phyloP scores from a whole-genome alignment of 2,888 invertebrate species.

The Bhutanitis thaidina region DNA sequence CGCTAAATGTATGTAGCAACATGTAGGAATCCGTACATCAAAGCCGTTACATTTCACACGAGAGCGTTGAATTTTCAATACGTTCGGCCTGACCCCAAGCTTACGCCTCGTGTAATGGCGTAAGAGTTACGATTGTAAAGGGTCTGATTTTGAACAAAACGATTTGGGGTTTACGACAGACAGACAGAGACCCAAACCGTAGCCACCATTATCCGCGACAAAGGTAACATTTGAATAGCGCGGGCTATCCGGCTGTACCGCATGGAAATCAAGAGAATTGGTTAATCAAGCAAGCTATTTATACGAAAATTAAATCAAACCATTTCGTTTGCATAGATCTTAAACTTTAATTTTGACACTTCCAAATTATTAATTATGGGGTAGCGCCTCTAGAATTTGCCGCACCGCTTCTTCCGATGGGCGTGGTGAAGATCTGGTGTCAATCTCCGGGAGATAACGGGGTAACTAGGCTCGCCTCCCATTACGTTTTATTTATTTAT shows the following conservation, averaged over 20 bases:
- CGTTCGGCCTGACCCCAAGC: conserved; percentile 4
- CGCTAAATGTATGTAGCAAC: too few relatives aligned
- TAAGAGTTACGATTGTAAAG: conserved; percentile 16
- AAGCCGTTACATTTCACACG: background rate
- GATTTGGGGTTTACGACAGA: conserved; percentile 14
- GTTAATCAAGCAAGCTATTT: background rate
- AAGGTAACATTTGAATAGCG: conserved; percentile 15
- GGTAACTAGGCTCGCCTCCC: too few relatives aligned
- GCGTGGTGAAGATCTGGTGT: too few relatives aligned
- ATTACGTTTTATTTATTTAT: too few relatives aligned
- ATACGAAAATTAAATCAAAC: background rate
- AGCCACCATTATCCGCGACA: conserved; percentile 7
- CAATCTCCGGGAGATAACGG: too few relatives aligned
- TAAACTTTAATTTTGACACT: too few relatives aligned
- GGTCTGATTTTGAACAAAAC: conserved; percentile 15
- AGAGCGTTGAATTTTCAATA: background rate
- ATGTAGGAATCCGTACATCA: too few relatives aligned
- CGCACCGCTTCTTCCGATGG: too few relatives aligned
- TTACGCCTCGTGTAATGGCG: conserved; percentile 11
- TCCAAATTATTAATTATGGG: too few relatives aligned
- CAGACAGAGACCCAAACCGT: background rate
- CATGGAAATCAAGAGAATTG: background rate
- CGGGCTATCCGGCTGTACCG: background rate
- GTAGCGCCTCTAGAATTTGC: too few relatives aligned
- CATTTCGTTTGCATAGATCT: background rate